Evolutionary conservation across 2,888 invertebrate genomes (phyloP).

Genomic region (Labia minor): DNA sequence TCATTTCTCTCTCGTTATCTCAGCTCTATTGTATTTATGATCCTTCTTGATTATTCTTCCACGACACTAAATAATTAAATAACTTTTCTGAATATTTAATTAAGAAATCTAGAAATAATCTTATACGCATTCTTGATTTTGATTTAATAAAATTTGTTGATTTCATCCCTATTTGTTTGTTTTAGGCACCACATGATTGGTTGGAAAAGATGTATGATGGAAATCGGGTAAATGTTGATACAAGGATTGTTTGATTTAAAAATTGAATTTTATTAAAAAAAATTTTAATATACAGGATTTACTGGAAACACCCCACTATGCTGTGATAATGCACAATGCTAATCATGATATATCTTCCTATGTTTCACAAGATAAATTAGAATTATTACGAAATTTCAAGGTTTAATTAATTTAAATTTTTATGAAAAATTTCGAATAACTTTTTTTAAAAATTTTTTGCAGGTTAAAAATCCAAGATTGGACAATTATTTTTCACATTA

Average conservation of each 20-base stretch:
- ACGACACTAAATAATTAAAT: too few relatives aligned
- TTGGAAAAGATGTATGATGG: conserved; percentile 20
- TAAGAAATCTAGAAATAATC: too few relatives aligned
- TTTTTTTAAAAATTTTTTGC: conserved; percentile 23
- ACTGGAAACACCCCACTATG: not conserved
- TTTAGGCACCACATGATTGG: conserved; percentile 23
- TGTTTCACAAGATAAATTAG: conserved; percentile 24
- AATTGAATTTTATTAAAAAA: not conserved
- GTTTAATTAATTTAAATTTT: conserved; percentile 7
- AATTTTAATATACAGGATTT: not conserved
- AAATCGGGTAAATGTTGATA: conserved; percentile 19
- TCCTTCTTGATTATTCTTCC: too few relatives aligned
- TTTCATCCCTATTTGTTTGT: not conserved
- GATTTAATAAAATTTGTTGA: not conserved
- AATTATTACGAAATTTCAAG: conserved; percentile 22
- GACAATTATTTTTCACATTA: conserved; percentile 37
- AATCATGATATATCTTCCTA: conserved; percentile 30
- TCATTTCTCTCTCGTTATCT: too few relatives aligned
- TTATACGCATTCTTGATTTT: not conserved
- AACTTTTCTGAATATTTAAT: too few relatives aligned
- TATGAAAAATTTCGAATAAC: too few relatives aligned
- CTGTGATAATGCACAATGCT: conserved; percentile 13
- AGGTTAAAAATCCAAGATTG: conserved; percentile 37
- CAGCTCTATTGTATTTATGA: too few relatives aligned
- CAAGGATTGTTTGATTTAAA: not conserved